Base-by-base conservation (phyloP, 2,797 vertebrate species). In the Moxostoma hubbsi region DNA sequence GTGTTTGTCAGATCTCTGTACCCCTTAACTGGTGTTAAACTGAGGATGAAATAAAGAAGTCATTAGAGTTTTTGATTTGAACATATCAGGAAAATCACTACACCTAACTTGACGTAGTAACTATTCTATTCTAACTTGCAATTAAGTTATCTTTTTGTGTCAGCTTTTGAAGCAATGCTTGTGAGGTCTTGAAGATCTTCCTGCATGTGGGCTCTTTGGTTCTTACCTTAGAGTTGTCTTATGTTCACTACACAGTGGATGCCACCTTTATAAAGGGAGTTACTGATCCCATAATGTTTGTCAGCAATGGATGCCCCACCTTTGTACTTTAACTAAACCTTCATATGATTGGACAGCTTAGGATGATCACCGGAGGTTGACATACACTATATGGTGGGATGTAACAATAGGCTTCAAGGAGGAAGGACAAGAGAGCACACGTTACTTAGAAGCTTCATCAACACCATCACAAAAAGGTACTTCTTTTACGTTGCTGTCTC, bases 191-290 rank as follows among this genome's bases (percentile, higher is more conserved):
- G 43, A 53, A 64, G 11, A 61, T 62, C 63, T 73, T 71, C 50
- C 53, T 50, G 59, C 61, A 1, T 12, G 47, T 53, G 43, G 24
- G 2, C 10, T 11, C 62, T 57, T n/a, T 61, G 8, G 57, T 6
- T 75, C 75, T 80, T 82, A 83, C 85, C 78, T 82, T 62, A 36
- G 58, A 68, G 43, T 12, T 71, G 72, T 74, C 59, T 61, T 73
- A 71, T 70, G 75, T 49, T 55, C 65, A 18, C 49, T 51, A 57
- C 18, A 59, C 12, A 51, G 55, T 49, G 51, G 58, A 59, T 54
- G 53, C 24, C 50, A 76, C 72, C 77, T 74, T 86, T 84, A 81
- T 83, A 84, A 83, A 84, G 81, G 24, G 64, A 67, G 69, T 68
- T 64, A 18, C 15, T 73, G 51, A 70, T 75, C 85, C 81, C 61